Base-by-base conservation (phyloP, 2,888 invertebrate species). In the Girardia tigrina region DNA sequence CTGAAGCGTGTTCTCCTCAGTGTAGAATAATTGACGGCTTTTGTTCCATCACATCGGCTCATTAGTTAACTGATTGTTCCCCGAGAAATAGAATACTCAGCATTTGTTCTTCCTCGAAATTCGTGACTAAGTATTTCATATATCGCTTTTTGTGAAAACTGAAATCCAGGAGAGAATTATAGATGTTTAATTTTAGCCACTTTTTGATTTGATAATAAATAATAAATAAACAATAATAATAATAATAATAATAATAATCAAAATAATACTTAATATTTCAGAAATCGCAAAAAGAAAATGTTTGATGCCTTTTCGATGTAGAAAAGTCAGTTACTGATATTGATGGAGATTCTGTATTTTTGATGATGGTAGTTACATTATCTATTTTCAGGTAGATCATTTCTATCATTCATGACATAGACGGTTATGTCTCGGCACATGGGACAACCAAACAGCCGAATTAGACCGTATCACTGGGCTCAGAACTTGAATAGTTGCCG, bases 11-110 rank as follows among this genome's bases (percentile, higher is more conserved):
- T 56, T n/a, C 56, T 56, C n/a, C 56, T 56, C 56, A 56, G 8
- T 12, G 56, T 56, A 56, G 56, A 56, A 56, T 56, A 56, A 56
- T 56, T 56, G 56, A 56, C 56, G 56, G 56, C 56, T 56, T 56
- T 56, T 56, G 56, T 56, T 56, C 56, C 56, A 56, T 56, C 56
- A 56, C 56, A 56, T 56, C 56, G 56, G 56, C 56, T 56, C 56
- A 56, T 56, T 56, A 56, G 56, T 56, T 56, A n/a, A 56, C 56
- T 56, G 56, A 56, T 56, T 56, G 56, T 56, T 56, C 56, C 56
- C 23, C 23, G 56, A n/a, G 56, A 56, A 56, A 56, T 56, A 56
- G 56, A 56, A 56, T 56, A 56, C 56, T 56, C 56, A 56, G 56
- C 56, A 56, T 56, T 56, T 56, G 56, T 56, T 56, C 56, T 56